Percentiles rank a stretch among this genome's conserved stretches.
phyloP scores from a whole-genome alignment of 2,797 vertebrate species.

The Salmo trutta region DNA sequence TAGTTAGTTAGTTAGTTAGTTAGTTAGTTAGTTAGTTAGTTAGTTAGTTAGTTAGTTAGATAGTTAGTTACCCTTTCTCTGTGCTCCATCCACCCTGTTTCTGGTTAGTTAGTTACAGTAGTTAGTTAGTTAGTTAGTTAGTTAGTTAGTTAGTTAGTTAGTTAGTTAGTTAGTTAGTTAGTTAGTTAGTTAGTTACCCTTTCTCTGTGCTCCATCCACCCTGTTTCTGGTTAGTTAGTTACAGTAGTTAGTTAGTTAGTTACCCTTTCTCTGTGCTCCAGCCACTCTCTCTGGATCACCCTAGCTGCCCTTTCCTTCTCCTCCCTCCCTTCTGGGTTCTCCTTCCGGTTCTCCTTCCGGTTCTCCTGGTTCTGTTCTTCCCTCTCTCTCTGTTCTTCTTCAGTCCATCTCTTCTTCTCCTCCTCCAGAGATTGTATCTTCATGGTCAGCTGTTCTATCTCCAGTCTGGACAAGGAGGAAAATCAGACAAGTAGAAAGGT shows the following conservation, averaged over 20 bases:
- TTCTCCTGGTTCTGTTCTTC: constrained; percentile 54
- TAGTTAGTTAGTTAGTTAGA: too few species aligned
- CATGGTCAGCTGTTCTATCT: constrained; percentile 69
- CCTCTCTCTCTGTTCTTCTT: constrained; percentile 23
- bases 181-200: background rate
- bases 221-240: background rate
- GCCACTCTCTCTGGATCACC: constrained; percentile 81
- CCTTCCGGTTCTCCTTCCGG: constrained; percentile 21
- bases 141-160: background rate
- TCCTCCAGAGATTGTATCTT: constrained; percentile 70
- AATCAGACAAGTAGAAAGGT: background rate
- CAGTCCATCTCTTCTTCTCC: constrained; percentile 43
- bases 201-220: background rate
- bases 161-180: constrained; percentile 50
- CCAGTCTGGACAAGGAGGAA: constrained; percentile 65
- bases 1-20: too few species aligned
- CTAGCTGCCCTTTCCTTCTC: constrained; percentile 65
- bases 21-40: too few species aligned
- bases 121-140: background rate
- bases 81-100: too few species aligned
- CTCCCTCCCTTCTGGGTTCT: constrained; percentile 28
- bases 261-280: constrained; percentile 72
- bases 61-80: too few species aligned
- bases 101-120: background rate
- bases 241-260: background rate